These are phyloP conservation scores for Lampropteryx suffumata DNA, from an alignment of 2,888 invertebrate species.

Conservation along the genomic window DNA sequence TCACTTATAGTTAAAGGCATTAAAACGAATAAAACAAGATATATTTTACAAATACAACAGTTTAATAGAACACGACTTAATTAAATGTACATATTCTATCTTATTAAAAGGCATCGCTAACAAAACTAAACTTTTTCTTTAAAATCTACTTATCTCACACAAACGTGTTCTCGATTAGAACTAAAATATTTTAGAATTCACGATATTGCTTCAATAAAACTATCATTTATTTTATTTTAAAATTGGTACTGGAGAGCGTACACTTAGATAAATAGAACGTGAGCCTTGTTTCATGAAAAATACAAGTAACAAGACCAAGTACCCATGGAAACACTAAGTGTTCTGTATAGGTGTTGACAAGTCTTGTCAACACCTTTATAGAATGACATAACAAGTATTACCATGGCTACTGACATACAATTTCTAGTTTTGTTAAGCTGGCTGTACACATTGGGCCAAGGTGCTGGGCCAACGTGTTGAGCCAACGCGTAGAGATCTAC, in stretches of 20 bases:
- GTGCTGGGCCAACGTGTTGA: too few species aligned
- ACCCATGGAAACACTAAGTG: too few species aligned
- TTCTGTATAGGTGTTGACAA: too few species aligned
- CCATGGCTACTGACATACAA: too few species aligned
- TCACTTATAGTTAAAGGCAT: too few species aligned
- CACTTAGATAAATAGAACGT: background rate
- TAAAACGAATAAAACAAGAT: conserved; percentile 9
- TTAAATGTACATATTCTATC: conserved; percentile 21
- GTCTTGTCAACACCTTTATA: too few species aligned
- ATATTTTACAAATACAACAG: conserved; percentile 34
- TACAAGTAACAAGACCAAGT: too few species aligned
- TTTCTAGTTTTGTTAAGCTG: too few species aligned
- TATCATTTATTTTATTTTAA: conserved; percentile 13
- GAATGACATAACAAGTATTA: too few species aligned
- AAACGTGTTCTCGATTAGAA: conserved; percentile 16
- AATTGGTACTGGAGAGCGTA: conserved; percentile 1
- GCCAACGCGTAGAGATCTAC: too few species aligned
- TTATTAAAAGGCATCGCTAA: conserved; percentile 23
- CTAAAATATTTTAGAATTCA: conserved; percentile 14
- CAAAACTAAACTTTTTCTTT: conserved; percentile 26
- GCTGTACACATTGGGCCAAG: too few species aligned
- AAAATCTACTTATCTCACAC: conserved; percentile 12
- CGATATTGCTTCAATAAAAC: conserved; percentile 17
- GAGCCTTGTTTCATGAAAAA: background rate
- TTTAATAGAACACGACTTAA: conserved; percentile 35